Base-by-base conservation (phyloP, 2,113 vertebrate genomes). In the Cyprinodon brontotheroides region DNA sequence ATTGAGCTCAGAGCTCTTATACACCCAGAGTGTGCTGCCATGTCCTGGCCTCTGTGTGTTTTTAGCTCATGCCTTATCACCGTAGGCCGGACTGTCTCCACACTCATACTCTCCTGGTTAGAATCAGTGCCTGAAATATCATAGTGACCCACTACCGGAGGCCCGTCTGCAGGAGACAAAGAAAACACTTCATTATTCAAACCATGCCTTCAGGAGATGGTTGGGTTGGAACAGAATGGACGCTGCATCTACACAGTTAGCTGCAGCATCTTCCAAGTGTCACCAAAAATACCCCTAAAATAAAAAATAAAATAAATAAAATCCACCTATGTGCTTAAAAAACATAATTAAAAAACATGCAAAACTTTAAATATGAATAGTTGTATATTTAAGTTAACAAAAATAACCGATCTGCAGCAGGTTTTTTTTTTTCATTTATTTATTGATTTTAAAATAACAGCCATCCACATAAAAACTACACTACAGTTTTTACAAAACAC, bases 121-220 rank as follows among this genome's bases (percentile, higher is more conserved):
- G 97, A 97, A 93, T 96, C 96, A 93, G 97, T 97, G 93, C 97
- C 97, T 89, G 96, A 98, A 93, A 97, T 94, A 94, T 98, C 96
- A 89, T 96, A 98, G 93, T 97, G 96, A 94, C 95, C 95, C 91
- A 97, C 93, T 91, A 98, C 91, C 48, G 96, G 95, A 89, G 96
- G 96, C 91, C 97, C 96, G 95, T 96, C 97, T 98, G 96, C 92
- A 94, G 92, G 79, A 88, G 92, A 94, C 93, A 95, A 93, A 95
- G 87, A 93, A 85, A 72, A 79, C 61, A 91, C 88, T 95, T 91
- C 20, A 93, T 93, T 93, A 94, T 89, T 93, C 83, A 89, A 84
- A 90, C 87, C 85, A 91, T 78, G 78, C 80, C 74, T 82, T 57
- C n/a, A 57, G 63, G 7, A 62, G 86, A 71, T 47, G 65, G 70